Base-by-base conservation (phyloP, 2,113 vertebrate species). In the Ursus arctos region DNA sequence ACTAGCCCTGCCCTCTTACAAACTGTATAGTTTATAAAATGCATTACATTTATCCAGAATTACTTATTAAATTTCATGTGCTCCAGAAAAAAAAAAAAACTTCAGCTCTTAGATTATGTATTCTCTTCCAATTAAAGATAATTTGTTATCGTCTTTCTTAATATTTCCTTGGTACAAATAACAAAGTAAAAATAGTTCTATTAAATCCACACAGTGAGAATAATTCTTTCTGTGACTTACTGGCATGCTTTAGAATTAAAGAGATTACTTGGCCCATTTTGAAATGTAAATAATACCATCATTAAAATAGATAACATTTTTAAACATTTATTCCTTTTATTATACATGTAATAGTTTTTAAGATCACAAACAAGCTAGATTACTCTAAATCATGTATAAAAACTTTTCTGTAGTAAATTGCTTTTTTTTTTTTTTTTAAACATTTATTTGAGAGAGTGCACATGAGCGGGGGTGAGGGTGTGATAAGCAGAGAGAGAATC, bases 11-110 rank as follows among this genome's bases (percentile, higher is more conserved):
- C 28, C 57, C 40, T 90, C 59, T 63, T 90, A 80, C 3, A 80
- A 77, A 94, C 51, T 92, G 31, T 57, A 59, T 88, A 72, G 49
- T 91, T 96, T 86, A 87, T 86, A 67, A 63, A 86, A 31, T 81
- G 19, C 10, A 9, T 93, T 81, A 26, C 14, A 91, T 95, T 55
- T 82, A 61, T 82, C 40, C 43, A 53, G 49, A 88, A 40, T 71
- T 82, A 40, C 18, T n/a, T 91, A 12, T 69, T 81, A 67, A 57
- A 76, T 84, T n/a, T 43, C 13, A 7, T 82, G 18, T 92, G 8
- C 28, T 63, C 49, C 65, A 92, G 53, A 15, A 15, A 7, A 31
- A 88, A 93, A 83, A 9, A 63, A 91, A 51, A 28, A 67, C 31
- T 82, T 93, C 3, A 6, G 8, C 40, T 93, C 21, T 72, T 53